Conservation (phyloP, 2,797 vertebrate genomes). For the Muscicapa comitata region DNA sequence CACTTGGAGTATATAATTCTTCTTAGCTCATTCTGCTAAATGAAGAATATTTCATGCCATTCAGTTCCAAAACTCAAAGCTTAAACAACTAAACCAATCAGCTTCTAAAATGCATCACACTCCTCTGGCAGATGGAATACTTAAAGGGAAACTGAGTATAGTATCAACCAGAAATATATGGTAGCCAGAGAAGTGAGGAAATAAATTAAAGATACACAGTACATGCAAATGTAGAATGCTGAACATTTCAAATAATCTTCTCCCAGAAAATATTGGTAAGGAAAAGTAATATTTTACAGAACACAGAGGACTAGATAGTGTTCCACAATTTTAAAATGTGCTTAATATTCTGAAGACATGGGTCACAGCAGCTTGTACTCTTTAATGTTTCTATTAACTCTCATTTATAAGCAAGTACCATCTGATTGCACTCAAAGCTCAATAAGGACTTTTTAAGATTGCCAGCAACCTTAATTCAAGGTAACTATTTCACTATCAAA, state of each 20-base stretch:
- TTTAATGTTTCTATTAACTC: conserved; percentile 48
- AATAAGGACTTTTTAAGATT: conserved; percentile 20
- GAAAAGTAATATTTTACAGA: conserved; percentile 2
- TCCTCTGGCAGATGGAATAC: conserved; percentile 39
- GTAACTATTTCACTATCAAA: background rate
- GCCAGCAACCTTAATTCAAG: conserved; percentile 26
- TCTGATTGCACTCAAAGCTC: conserved; percentile 23
- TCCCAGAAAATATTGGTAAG: background rate
- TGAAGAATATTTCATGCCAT: conserved; percentile 38
- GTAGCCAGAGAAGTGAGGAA: background rate
- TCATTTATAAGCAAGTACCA: conserved; percentile 54
- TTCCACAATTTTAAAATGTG: conserved; percentile 18
- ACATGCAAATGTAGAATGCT: background rate
- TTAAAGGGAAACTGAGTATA: conserved; percentile 21
- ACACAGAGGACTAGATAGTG: background rate
- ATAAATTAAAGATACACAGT: conserved; percentile 30
- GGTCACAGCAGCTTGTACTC: background rate
- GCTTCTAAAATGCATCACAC: conserved; percentile 17
- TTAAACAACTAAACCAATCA: conserved; percentile 44
- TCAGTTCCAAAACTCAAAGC: conserved; percentile 37
- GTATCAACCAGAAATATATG: conserved; percentile 17
- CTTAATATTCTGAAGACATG: conserved; percentile 24
- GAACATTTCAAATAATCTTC: conserved; percentile 12
- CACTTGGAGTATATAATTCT: conserved; percentile 49
- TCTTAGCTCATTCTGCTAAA: conserved; percentile 27